Conservation (phyloP, 1,140 invertebrate genomes). For the Atopsyche davidsoni region DNA sequence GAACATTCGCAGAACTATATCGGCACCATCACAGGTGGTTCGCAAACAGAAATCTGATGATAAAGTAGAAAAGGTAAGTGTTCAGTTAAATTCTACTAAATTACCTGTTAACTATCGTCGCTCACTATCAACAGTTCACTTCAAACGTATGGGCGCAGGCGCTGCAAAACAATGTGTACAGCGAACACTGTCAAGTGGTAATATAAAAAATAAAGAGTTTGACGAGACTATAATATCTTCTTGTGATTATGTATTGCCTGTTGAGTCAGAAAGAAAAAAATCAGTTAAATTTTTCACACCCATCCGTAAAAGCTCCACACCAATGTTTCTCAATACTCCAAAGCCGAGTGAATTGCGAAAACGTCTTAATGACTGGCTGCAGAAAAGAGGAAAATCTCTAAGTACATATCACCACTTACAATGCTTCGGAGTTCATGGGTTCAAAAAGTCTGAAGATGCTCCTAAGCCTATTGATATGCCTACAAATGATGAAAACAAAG, state of each 20-base stretch:
- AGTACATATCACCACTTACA: constrained; percentile 49
- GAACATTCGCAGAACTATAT: neutral
- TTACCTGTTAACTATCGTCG: constrained; percentile 16
- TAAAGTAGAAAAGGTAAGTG: neutral
- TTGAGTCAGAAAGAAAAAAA: constrained; percentile 43
- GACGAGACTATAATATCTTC: constrained; percentile 35
- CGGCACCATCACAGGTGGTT: neutral
- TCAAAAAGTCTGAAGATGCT: constrained; percentile 9
- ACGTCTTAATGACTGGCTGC: constrained; percentile 46
- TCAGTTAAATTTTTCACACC: constrained; percentile 41
- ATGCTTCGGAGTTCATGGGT: constrained; percentile 44
- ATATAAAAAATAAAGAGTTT: constrained; percentile 38
- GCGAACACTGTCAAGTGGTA: constrained; percentile 42
- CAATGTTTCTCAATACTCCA: constrained; percentile 34
- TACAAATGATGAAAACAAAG: constrained; percentile 49
- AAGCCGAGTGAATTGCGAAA: constrained; percentile 39
- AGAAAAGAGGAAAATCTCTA: constrained; percentile 44
- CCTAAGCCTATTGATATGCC: constrained; percentile 24
- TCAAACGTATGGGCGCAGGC: constrained; percentile 39
- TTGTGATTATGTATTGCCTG: constrained; percentile 29
- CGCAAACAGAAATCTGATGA: neutral
- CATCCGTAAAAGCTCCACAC: constrained; percentile 33
- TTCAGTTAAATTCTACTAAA: neutral
- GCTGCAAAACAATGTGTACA: constrained; percentile 40
- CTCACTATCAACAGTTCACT: constrained; percentile 46